Conservation (phyloP, 2,797 vertebrate genomes). For the Xenentodon cancila region DNA sequence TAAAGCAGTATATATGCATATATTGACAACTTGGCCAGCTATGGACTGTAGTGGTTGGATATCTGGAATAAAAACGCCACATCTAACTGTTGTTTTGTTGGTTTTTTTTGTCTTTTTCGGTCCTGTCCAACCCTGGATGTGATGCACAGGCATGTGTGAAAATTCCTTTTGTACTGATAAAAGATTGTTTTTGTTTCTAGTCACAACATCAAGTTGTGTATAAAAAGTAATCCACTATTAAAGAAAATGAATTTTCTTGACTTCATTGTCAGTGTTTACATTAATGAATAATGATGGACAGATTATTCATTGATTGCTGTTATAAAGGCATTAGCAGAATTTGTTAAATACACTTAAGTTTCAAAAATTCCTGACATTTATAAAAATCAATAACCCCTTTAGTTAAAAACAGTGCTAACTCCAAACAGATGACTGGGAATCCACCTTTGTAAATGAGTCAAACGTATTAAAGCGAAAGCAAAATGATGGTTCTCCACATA, state of each 20-base stretch:
- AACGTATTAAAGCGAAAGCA: not conserved
- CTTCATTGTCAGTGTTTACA: not conserved
- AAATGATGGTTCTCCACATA: not conserved
- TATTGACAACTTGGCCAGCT: no score
- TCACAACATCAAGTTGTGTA: not conserved
- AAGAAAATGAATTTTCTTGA: no score
- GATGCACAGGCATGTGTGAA: no score
- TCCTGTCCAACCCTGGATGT: no score
- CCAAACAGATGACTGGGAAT: not conserved
- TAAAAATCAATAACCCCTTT: no score
- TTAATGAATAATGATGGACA: not conserved
- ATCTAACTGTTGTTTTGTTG: no score
- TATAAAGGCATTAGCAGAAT: not conserved
- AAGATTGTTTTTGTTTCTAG: no score
- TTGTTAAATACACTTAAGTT: not conserved
- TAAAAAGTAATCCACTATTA: not conserved
- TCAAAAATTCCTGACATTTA: not conserved
- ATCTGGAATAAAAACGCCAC: no score
- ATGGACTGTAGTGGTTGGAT: no score
- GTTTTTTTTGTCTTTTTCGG: no score
- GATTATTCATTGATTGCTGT: not conserved
- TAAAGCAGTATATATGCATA: no score
- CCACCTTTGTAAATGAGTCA: not conserved
- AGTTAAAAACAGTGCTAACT: not conserved
- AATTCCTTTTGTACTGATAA: no score